These are phyloP conservation scores for Drosophila maculinotata DNA, from an alignment of 2,888 invertebrate species.

Conservation along the genomic window DNA sequence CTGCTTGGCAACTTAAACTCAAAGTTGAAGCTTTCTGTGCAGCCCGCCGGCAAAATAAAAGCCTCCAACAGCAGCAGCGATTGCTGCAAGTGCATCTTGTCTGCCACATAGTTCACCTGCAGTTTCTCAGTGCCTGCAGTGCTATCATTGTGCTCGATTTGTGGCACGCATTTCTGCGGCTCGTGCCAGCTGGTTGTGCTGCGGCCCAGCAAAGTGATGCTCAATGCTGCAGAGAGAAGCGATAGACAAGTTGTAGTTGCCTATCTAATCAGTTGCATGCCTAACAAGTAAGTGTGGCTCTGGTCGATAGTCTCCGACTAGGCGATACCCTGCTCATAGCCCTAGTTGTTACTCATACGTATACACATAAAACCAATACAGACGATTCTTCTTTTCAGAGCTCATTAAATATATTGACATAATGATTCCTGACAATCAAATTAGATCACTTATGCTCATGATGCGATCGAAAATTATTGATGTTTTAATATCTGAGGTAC, in stretches of 20 bases:
- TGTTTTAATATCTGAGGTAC: no score
- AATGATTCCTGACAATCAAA: no score
- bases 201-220: conserved; percentile 55
- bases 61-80: conserved; percentile 24
- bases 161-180: conserved; percentile 13
- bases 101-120: conserved; percentile 35
- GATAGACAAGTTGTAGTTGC: not conserved
- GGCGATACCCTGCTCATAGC: not conserved
- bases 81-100: conserved; percentile 44
- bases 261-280: conserved; percentile 53
- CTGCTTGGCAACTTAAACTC: conserved; percentile 52
- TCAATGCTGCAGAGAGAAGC: conserved; percentile 45
- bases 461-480: no score
- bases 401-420: no score
- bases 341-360: not conserved
- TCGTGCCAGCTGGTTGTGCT: conserved; percentile 63
- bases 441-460: no score
- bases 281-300: not conserved
- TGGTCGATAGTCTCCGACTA: not conserved
- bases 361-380: no score
- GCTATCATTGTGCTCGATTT: conserved; percentile 70
- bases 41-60: conserved; percentile 26
- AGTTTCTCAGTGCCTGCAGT: conserved; percentile 25
- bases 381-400: no score
- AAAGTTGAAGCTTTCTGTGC: conserved; percentile 35